Conservation (phyloP, 2,113 vertebrate species). For the Paramisgurnus dabryanus region DNA sequence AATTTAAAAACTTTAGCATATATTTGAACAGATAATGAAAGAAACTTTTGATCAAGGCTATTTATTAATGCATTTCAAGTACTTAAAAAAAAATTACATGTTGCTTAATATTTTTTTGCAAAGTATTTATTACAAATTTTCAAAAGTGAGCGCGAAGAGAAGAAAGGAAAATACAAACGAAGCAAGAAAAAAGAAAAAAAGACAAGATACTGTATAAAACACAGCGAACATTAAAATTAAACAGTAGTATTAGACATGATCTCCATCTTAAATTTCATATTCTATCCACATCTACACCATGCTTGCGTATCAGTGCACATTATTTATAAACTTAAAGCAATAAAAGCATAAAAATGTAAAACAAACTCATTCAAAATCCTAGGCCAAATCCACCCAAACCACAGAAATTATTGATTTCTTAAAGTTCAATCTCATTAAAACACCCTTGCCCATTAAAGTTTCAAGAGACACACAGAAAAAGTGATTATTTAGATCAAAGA, state of each 20-base stretch:
- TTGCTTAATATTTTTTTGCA: conserved; percentile 84
- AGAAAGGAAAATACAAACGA: conserved; percentile 58
- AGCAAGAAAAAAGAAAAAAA: conserved; percentile 57
- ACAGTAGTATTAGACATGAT: conserved; percentile 86
- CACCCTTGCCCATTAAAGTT: conserved; percentile 76
- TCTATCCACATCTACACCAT: conserved; percentile 63
- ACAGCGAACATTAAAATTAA: conserved; percentile 86
- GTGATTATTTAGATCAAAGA: conserved; percentile 63
- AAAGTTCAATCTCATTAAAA: conserved; percentile 75
- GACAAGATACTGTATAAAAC: conserved; percentile 88
- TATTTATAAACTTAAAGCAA: conserved; percentile 81
- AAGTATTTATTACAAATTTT: conserved; percentile 84
- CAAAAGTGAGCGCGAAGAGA: conserved; percentile 77
- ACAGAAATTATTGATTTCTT: conserved; percentile 63
- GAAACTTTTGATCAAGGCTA: conserved; percentile 79
- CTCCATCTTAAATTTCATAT: conserved; percentile 75
- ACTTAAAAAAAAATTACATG: conserved; percentile 86
- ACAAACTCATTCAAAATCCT: conserved; percentile 47
- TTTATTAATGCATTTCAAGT: conserved; percentile 98
- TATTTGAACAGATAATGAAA: background rate
- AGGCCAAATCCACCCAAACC: conserved; percentile 67
- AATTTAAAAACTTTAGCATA: background rate
- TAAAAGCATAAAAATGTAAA: conserved; percentile 74
- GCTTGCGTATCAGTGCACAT: conserved; percentile 85
- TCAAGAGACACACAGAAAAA: conserved; percentile 76